Evolutionary conservation across 2,797 vertebrate genomes (phyloP).

Genomic region (Anomalospiza imberbis): DNA sequence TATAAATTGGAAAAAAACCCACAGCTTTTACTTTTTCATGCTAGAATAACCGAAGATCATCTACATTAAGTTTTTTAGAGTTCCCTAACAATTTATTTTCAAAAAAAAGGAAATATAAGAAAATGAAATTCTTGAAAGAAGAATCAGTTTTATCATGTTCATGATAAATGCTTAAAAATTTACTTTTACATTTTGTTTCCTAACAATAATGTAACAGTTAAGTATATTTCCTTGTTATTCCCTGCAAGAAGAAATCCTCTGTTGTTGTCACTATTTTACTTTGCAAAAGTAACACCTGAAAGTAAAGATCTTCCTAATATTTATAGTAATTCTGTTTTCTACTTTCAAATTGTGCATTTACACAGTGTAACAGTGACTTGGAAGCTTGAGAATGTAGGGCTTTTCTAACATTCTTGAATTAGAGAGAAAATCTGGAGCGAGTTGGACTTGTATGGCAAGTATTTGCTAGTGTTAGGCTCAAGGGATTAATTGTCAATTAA

Average conservation of each 20-base stretch:
- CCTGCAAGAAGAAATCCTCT: background rate
- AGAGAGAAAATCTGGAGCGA: background rate
- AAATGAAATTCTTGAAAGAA: background rate
- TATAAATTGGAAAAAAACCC: background rate
- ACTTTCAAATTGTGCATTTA: background rate
- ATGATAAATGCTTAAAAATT: background rate
- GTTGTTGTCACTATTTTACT: background rate
- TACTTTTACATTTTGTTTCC: background rate
- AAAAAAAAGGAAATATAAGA: background rate
- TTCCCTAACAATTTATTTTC: background rate
- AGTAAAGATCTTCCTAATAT: background rate
- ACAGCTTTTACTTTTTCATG: background rate
- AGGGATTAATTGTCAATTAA: background rate
- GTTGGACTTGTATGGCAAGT: background rate
- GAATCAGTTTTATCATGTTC: background rate
- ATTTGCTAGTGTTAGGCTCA: background rate
- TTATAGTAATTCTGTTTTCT: background rate
- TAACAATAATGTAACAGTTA: background rate
- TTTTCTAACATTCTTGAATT: background rate
- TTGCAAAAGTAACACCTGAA: background rate
- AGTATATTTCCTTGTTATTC: background rate
- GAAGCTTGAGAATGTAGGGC: background rate
- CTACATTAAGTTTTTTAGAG: background rate
- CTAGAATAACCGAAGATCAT: background rate
- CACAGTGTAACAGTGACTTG: background rate